A percentile compares a stretch with the other conserved stretches of the same genome.
phyloP scores from a whole-genome alignment of 2,797 vertebrate species.

The Oophaga sylvatica region DNA sequence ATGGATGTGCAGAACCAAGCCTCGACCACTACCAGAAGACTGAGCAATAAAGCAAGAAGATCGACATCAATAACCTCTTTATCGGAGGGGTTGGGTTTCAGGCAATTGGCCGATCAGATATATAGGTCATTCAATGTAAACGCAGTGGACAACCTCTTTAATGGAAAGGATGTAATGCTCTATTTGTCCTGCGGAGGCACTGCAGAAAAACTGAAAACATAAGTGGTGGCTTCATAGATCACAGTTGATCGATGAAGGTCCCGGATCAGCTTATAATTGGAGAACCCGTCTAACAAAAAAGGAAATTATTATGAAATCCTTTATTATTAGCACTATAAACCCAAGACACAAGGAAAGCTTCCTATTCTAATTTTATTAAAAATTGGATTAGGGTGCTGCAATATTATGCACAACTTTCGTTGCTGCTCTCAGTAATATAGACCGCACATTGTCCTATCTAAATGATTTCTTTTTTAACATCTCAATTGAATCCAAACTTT shows the following conservation, averaged over 20 bases:
- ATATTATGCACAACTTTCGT: neutral
- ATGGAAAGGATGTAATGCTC: neutral
- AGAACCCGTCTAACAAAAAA: neutral
- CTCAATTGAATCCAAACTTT: constrained; percentile 66
- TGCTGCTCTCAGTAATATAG: constrained; percentile 45
- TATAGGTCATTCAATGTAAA: no score
- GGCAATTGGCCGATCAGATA: no score
- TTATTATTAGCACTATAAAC: neutral
- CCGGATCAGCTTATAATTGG: neutral
- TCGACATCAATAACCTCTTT: no score
- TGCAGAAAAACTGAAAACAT: neutral
- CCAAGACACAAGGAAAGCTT: neutral
- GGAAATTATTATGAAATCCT: neutral
- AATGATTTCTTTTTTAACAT: constrained; percentile 68
- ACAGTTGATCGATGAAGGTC: neutral
- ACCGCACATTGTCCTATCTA: constrained; percentile 63
- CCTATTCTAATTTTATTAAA: neutral
- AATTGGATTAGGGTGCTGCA: neutral
- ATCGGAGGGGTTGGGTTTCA: no score
- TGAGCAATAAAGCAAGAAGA: no score
- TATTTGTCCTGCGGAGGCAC: neutral
- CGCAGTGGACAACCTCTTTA: no score
- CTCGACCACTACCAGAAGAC: no score
- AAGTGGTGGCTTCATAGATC: neutral
- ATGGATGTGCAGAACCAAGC: no score